Evolutionary conservation across 2,113 vertebrate genomes (phyloP), one percentile per base, ranked within the genome.

Genomic region (Andinoacara biseriatus): DNA sequence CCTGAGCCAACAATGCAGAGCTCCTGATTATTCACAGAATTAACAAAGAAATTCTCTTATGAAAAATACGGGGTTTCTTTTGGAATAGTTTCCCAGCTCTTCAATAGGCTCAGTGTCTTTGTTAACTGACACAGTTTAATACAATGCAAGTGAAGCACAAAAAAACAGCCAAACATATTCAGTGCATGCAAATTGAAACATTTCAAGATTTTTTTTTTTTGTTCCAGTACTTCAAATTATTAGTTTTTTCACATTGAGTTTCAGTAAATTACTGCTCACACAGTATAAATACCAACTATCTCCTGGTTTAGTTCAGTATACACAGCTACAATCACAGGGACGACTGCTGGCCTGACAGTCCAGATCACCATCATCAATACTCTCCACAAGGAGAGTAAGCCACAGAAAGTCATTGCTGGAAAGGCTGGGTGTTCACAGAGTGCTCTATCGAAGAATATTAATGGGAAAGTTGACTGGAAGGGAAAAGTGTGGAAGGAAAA

Each of bases 1-100:
- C 67, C 61, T 82, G 67, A 60, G 74, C 33, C 61, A 62, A 79
- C 83, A 85, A 86, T 86, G 65, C 80, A 74, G 22, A 29, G 40
- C 77, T 69, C 20, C n/a, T 17, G 57, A 80, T 67, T 59, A 33
- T 74, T 89, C 78, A 78, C 38, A 76, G 46, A 74, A 78, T 14
- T 43, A 52, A 79, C 58, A 62, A 31, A 56, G 22, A 49, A 74
- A 74, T 82, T 56, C 56, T 74, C n/a, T 17, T 10, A 26, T 49
- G 59, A 56, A 67, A 62, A 61, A 60, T 5, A 26, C n/a, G 49
- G 33, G 31, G 31, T 31, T 63, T 76, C 26, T 72, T 56, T 26
- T 57, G 29, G 31, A 80, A 46, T 31, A 22, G n/a, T 58, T 76
- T n/a, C 29, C 20, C 24, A 61, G 43, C 52, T 74, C n/a, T 38